Evolutionary conservation across 2,797 vertebrate genomes (phyloP), one percentile per base, ranked within the genome.

Genomic region (Hozukius guyotensis): DNA sequence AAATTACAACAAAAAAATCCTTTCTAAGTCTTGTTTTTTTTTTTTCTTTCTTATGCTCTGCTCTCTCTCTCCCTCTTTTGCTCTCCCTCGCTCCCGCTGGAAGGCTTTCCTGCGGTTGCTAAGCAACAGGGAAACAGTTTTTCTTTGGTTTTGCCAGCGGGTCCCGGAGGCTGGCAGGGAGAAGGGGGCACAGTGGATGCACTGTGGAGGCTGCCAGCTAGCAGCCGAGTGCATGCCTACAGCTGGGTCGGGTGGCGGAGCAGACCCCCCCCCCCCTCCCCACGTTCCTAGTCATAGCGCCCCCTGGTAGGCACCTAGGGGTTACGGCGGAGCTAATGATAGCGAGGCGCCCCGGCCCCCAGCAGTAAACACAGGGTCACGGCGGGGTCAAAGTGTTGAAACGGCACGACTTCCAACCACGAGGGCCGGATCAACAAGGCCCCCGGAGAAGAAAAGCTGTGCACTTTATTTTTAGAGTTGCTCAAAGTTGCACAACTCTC

Each of bases 41-140:
- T 66, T 42, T n/a, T 62, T n/a, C 20, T 13, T 12, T 32, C 11
- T 16, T 29, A 72, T 82, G 46, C 57, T 80, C 24, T 68, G 55
- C 69, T 3, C 61, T 32, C 63, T 79, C 82, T 77, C 69, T 88
- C 49, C 75, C 34, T 77, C 29, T 83, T 82, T 82, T 74, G 20
- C 71, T 77, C 65, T 78, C 72, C 70, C 46, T 83, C 11, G 49
- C 82, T 89, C 72, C 75, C 12, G 73, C 89, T 92, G 82, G 81
- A 90, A 86, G 82, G 84, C 82, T 91, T 94, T 93, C 76, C 87
- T 80, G 57, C 18, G 72, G 94, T 94, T 94, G 92, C 95, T 83
- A 92, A 85, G 94, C 83, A 95, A 95, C 94, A 94, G 86, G 75
- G 85, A 93, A 93, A 93, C 88, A 83, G 73, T 92, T 93, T 91